Evolutionary conservation across 2,797 vertebrate species (phyloP).

Genomic region (Lagodon rhomboides): DNA sequence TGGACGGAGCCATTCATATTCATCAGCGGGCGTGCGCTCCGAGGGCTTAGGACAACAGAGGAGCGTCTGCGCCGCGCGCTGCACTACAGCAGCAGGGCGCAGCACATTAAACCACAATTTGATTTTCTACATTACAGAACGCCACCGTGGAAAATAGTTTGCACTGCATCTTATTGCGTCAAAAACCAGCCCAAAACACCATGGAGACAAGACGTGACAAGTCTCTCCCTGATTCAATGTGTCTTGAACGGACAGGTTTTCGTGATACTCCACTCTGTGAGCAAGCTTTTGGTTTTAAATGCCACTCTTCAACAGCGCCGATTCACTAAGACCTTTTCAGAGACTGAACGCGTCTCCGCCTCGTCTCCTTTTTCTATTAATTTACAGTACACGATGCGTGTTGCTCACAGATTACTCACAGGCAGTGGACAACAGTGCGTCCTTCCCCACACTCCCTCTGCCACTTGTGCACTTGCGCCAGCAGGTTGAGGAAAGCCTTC

Average conservation of each 20-base stretch:
- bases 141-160: conserved; percentile 20
- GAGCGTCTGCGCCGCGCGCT: conserved; percentile 32
- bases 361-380: conserved; percentile 19
- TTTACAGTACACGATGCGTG: conserved; percentile 2
- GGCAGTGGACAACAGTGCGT: conserved; percentile 90
- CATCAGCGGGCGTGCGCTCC: conserved; percentile 64
- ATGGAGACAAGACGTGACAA: conserved; percentile 8
- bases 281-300: conserved; percentile 50
- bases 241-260: conserved; percentile 14
- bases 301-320: conserved; percentile 35
- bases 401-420: conserved; percentile 73
- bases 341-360: conserved; percentile 15
- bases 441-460: conserved; percentile 95
- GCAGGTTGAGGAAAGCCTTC: conserved; percentile 95
- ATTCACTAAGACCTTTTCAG: conserved; percentile 43
- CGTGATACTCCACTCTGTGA: conserved; percentile 16
- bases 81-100: conserved; percentile 20
- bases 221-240: conserved; percentile 18
- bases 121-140: conserved; percentile 50
- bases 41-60: conserved; percentile 65
- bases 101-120: conserved; percentile 33
- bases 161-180: conserved; percentile 23
- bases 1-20: conserved; percentile 74
- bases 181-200: conserved; percentile 7
- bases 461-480: conserved; percentile 97